Percentiles rank a stretch among this genome's conserved stretches.
These are phyloP conservation scores for Troglohyphantes excavatus DNA, from an alignment of 2,888 invertebrate genomes.

Conservation along the genomic window DNA sequence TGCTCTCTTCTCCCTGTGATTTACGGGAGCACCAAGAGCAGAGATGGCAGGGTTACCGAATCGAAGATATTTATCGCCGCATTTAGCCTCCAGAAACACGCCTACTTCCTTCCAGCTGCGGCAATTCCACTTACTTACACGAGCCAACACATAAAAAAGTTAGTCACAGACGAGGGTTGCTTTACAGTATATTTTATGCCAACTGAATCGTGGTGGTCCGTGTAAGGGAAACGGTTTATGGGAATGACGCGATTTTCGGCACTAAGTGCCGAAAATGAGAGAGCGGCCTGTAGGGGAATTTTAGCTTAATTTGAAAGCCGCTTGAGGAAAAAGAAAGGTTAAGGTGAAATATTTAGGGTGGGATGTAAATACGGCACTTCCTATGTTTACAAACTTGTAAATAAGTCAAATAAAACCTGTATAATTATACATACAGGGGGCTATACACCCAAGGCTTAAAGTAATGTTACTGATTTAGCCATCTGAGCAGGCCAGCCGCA, in stretches of 20 bases:
- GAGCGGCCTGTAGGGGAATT: neutral
- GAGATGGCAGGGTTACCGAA: conserved; percentile 36
- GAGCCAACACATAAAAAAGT: neutral
- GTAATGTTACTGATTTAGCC: too few species aligned
- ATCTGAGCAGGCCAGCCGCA: too few species aligned
- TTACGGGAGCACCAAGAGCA: conserved; percentile 37
- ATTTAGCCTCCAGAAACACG: neutral
- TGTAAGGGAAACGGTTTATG: neutral
- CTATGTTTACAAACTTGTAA: too few species aligned
- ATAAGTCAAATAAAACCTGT: too few species aligned
- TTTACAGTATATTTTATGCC: too few species aligned
- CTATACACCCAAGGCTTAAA: too few species aligned
- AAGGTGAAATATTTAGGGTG: too few species aligned
- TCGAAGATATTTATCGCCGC: conserved; percentile 6
- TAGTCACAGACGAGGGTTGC: too few species aligned
- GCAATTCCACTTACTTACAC: neutral
- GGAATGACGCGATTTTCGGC: neutral
- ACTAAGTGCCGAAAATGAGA: neutral
- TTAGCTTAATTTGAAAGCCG: neutral
- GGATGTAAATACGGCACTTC: too few species aligned
- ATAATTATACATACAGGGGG: too few species aligned
- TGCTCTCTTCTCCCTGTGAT: conserved; percentile 29
- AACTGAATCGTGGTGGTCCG: too few species aligned
- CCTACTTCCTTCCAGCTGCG: neutral
- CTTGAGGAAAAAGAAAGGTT: neutral